Base-by-base conservation (phyloP, 1,140 invertebrate genomes). In the Oreohelix idahoensis region DNA sequence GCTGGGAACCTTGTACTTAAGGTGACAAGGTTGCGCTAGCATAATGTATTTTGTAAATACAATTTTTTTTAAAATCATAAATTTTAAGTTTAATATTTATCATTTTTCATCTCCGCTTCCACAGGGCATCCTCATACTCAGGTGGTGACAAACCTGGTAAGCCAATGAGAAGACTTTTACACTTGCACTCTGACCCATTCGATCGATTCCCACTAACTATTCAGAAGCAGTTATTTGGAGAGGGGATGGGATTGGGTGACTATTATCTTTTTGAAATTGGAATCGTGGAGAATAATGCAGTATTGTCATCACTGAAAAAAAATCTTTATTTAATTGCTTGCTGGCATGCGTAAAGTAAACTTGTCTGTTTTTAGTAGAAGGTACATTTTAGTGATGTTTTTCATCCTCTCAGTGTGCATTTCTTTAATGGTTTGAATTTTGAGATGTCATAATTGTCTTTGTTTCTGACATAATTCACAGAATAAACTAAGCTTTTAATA, bases 121-220 rank as follows among this genome's bases (percentile, higher is more conserved):
- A 32, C 53, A 79, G 78, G 29, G 63, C 78, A 39, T 79, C 78
- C 4, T 79, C 78, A 20, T 79, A 79, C 39, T 79, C 78, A 38
- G 69, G 78, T 69, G 78, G 78, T 51, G 78, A 79, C 38, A 79
- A 79, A 69, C 78, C 78, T 38, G 78, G 78, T 79, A 79, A 79
- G 78, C 78, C 78, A 69, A 29, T 45, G 38, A 79, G 78, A 42
- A 29, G 63, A 36, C 78, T 79, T 35, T 79, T 79, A 79, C 78
- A 79, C 58, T 79, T 79, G 45, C 29, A 79, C 39, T 79, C 78
- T 39, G 78, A 79, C 32, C 78, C 78, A 1, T 66, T 79, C 39
- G 78, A 79, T 79, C 63, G 78, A 26, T 69, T 79, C 38, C 78
- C 78, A 42, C 10, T 69, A n/a, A 58, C 78, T 10, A 39, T 79